Evolutionary conservation across 2,888 invertebrate species (phyloP).

Genomic region (Hypercompe scribonia): DNA sequence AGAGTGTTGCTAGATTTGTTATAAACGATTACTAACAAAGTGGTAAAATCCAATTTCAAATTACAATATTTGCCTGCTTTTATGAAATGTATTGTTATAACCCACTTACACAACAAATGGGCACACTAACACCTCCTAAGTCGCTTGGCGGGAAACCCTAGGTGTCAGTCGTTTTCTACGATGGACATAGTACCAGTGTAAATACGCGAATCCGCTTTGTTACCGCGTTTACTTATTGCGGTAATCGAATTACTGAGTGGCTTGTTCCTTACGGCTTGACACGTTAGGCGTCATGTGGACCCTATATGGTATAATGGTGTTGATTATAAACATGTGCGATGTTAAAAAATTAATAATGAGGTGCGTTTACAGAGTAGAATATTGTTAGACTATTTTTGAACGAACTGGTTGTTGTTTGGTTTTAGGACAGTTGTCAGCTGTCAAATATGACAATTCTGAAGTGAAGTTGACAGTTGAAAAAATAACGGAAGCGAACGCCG

Average conservation of each 20-base stretch:
- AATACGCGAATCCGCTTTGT: constrained; percentile 79
- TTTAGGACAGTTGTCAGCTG: constrained; percentile 9
- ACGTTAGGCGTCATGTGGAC: constrained; percentile 29
- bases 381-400: neutral
- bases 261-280: constrained; percentile 49
- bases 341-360: constrained; percentile 8
- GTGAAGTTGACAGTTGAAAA: constrained; percentile 10
- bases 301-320: constrained; percentile 10
- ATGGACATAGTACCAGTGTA: constrained; percentile 57
- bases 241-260: constrained; percentile 74
- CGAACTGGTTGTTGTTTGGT: constrained; percentile 2
- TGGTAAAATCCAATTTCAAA: neutral
- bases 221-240: constrained; percentile 64
- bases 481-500: neutral
- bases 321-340: constrained; percentile 9
- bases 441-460: neutral
- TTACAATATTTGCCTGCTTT: neutral
- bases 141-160: constrained; percentile 72
- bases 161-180: constrained; percentile 69
- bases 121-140: constrained; percentile 58
- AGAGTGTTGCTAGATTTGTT: neutral
- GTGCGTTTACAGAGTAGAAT: constrained; percentile 1
- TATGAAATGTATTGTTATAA: constrained; percentile 25
- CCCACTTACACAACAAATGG: constrained; percentile 44
- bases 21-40: neutral